phyloP scores from a whole-genome alignment of 2,888 invertebrate genomes.

The Phaonia tiefii region DNA sequence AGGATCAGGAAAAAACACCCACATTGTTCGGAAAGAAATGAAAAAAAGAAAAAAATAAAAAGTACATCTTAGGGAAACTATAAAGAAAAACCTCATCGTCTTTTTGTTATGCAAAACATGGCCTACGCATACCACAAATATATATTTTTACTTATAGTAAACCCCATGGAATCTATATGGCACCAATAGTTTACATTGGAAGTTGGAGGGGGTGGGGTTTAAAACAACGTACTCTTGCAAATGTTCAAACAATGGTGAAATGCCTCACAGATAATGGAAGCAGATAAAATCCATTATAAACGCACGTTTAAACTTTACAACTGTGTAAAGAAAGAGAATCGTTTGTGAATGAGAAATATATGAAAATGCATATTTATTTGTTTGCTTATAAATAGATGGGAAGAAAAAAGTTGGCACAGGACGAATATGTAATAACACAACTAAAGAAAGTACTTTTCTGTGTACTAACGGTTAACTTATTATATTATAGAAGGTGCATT shows the following conservation, averaged over 20 bases:
- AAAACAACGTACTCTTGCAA: too few relatives aligned
- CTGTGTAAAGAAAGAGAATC: constrained; percentile 1
- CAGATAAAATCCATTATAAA: constrained; percentile 66
- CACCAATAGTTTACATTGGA: constrained; percentile 14
- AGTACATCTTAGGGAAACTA: too few relatives aligned
- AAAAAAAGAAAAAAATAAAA: background rate
- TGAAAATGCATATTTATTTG: constrained; percentile 32
- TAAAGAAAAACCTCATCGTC: background rate
- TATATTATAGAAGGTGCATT: too few relatives aligned
- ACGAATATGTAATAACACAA: too few relatives aligned
- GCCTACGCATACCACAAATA: constrained; percentile 58
- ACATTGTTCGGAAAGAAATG: background rate
- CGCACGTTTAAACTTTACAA: constrained; percentile 65
- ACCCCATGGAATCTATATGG: background rate
- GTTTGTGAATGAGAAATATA: background rate
- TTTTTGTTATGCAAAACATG: constrained; percentile 67
- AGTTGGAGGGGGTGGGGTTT: too few relatives aligned
- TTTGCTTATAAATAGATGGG: constrained; percentile 58
- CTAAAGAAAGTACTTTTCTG: too few relatives aligned
- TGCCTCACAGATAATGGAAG: constrained; percentile 62
- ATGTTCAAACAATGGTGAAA: constrained; percentile 38
- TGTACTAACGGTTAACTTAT: too few relatives aligned
- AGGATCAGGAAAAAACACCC: background rate
- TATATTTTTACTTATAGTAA: background rate
- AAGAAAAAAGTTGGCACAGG: constrained; percentile 19